Base-by-base conservation (phyloP, 2,888 invertebrate genomes). In the Drosophila kanekoi region DNA sequence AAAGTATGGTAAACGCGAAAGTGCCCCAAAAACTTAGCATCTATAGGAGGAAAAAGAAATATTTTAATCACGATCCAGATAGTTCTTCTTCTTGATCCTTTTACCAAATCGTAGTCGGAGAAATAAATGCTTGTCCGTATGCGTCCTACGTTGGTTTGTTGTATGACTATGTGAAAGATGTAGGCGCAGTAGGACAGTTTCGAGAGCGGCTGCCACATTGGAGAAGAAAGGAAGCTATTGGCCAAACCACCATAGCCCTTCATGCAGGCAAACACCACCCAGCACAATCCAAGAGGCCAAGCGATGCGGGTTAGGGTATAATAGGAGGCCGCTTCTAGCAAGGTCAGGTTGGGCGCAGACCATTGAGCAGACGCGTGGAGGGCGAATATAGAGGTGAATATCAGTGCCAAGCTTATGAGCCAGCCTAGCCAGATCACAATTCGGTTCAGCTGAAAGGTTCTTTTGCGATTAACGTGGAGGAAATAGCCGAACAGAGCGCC, bases 231-330 rank as follows among this genome's bases (percentile, higher is more conserved):
- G 32, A 91, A 79, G 11, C 75, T 78, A 60, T 90, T 83, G 14
- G 85, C 79, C 53, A 80, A 56, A 1, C 91, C 89, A 0, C 89
- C 90, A 52, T 88, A 85, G 3, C 90, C 90, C 9, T 82, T 71
- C 40, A 81, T 64, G 32, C 91, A 91, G 16, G 87, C 88, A 51
- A 88, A 90, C 14, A 72, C 72, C 14, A 72, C 38, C 89, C 91
- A 90, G 4, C 87, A 81, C 5, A 91, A 35, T 3, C 79, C 79
- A 14, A 90, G 40, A 0, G 91, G 80, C 91, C 91, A 91, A 14
- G 81, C 85, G 3, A 90, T 73, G 23, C 91, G 85, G 5, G 83
- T 85, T 0, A 90, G 57, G 1, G 89, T 80, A 18, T 87, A 78
- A 69, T 88, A 92, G 35, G 90, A 74, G 0, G 90, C 86, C 43